Evolutionary conservation across 1,140 invertebrate genomes (phyloP).

Genomic region (Cryptotermes secundus): DNA sequence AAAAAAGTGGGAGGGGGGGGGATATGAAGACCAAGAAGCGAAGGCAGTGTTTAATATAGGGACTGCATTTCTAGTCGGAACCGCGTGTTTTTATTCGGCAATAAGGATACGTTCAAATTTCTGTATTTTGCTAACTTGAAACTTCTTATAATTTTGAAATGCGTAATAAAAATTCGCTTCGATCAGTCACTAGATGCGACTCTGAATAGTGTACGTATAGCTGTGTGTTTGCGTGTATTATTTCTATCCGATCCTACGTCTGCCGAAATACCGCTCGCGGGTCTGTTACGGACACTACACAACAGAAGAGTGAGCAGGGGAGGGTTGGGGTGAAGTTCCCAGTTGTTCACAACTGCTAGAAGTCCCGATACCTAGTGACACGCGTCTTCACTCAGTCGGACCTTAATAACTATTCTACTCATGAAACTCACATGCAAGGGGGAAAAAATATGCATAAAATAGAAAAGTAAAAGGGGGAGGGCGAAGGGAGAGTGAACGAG

Average conservation of each 20-base stretch:
- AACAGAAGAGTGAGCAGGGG: background rate
- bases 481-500: constrained; percentile 27
- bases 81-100: no score
- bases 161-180: no score
- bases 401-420: constrained; percentile 2
- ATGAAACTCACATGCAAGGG: constrained; percentile 7
- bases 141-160: no score
- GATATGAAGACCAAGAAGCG: background rate
- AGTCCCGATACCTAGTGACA: background rate
- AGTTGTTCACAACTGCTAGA: background rate
- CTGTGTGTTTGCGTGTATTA: no score
- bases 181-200: background rate
- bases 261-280: background rate
- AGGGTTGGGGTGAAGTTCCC: background rate
- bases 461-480: background rate
- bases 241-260: background rate
- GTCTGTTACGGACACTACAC: background rate
- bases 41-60: background rate
- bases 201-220: background rate
- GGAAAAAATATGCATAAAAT: constrained; percentile 5
- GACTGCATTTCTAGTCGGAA: no score
- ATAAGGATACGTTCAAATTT: no score
- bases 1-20: background rate
- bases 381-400: background rate
- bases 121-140: no score